Evolutionary conservation across 1,140 invertebrate genomes (phyloP).

Genomic region (Solen grandis): DNA sequence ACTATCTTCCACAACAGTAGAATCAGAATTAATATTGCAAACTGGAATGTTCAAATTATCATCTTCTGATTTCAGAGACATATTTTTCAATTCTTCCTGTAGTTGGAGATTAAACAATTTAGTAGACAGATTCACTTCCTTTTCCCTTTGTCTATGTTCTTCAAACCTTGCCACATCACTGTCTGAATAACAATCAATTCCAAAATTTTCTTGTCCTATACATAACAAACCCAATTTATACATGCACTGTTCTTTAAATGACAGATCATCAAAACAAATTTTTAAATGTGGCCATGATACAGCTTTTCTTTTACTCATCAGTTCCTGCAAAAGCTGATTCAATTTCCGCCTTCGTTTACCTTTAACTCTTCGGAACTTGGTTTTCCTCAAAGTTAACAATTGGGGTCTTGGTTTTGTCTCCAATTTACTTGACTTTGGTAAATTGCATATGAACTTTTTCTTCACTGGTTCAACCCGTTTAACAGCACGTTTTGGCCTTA

Average conservation of each 20-base stretch:
- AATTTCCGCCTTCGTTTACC: slow-evolving; percentile 40
- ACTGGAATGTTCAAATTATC: too few species aligned
- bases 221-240: slow-evolving; percentile 48
- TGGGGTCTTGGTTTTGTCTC: slow-evolving; percentile 32
- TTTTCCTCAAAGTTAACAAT: slow-evolving; percentile 49
- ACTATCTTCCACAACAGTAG: too few species aligned
- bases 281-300: slow-evolving; percentile 40
- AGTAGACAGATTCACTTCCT: not conserved
- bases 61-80: too few species aligned
- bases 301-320: slow-evolving; percentile 27
- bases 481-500: slow-evolving; percentile 36
- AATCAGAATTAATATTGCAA: too few species aligned
- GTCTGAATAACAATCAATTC: slow-evolving; percentile 29
- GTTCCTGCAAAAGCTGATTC: slow-evolving; percentile 37
- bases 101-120: too few species aligned
- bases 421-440: slow-evolving; percentile 37
- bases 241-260: slow-evolving; percentile 48
- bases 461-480: slow-evolving; percentile 26
- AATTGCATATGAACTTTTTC: slow-evolving; percentile 48
- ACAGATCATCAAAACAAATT: slow-evolving; percentile 41
- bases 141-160: slow-evolving; percentile 31
- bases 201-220: slow-evolving; percentile 22
- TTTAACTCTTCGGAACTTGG: slow-evolving; percentile 50
- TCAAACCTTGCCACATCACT: slow-evolving; percentile 39
- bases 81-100: too few species aligned